Evolutionary conservation across 2,888 invertebrate species (phyloP).

Genomic region (Baronia brevicornis): DNA sequence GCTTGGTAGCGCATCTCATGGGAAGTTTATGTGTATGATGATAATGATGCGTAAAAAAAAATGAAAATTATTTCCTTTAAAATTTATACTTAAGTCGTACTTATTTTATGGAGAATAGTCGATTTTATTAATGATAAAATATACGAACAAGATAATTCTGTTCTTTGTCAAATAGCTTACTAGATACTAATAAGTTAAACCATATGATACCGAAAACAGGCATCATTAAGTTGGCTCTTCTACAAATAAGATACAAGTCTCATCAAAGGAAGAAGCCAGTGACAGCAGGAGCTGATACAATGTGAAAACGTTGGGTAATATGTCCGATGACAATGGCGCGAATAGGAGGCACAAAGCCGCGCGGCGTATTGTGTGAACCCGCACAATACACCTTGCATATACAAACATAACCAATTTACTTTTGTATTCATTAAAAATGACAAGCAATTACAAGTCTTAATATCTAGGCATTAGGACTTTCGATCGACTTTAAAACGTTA

Average conservation of each 20-base stretch:
- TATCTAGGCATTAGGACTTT: constrained; percentile 22
- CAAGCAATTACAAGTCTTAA: constrained; percentile 42
- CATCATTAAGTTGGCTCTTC: constrained; percentile 26
- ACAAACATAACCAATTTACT: constrained; percentile 41
- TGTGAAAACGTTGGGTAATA: constrained; percentile 70
- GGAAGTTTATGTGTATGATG: too few relatives aligned
- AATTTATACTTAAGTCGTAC: too few relatives aligned
- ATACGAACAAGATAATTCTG: too few relatives aligned
- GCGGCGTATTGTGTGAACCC: constrained; percentile 63
- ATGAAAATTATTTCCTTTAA: too few relatives aligned
- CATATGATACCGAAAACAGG: constrained; percentile 12
- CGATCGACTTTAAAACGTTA: constrained; percentile 19
- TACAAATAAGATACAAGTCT: constrained; percentile 54
- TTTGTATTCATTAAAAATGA: constrained; percentile 36
- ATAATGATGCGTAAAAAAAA: too few relatives aligned
- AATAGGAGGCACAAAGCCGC: constrained; percentile 66
- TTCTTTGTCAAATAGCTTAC: constrained; percentile 1
- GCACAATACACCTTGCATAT: constrained; percentile 69
- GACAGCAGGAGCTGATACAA: constrained; percentile 57
- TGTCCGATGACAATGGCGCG: constrained; percentile 68
- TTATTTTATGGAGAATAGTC: too few relatives aligned
- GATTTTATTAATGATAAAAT: too few relatives aligned
- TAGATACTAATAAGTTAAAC: not conserved
- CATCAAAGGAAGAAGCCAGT: constrained; percentile 65
- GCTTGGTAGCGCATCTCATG: too few relatives aligned